Percentiles rank a stretch among this genome's conserved stretches.
phyloP scores from a whole-genome alignment of 2,797 vertebrate genomes.

The Taeniopygia guttata region DNA sequence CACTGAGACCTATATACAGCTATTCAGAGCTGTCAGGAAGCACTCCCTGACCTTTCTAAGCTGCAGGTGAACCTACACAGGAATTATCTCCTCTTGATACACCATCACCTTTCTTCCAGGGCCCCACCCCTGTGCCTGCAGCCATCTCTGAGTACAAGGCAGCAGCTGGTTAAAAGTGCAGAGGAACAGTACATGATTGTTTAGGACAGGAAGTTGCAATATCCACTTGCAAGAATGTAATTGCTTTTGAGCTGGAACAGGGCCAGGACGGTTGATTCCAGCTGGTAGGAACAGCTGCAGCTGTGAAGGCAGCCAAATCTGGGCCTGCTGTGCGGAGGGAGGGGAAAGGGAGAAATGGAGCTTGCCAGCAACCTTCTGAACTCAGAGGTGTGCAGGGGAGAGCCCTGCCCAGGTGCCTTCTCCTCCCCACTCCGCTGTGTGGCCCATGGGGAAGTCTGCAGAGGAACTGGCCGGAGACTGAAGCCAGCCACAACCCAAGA shows the following conservation, averaged over 20 bases:
- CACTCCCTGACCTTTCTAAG: neutral
- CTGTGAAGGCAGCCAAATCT: slow-evolving; percentile 15
- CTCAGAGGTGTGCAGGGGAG: slow-evolving; percentile 37
- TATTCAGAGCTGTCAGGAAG: neutral
- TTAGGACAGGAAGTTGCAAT: slow-evolving; percentile 68
- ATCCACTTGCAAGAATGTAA: slow-evolving; percentile 69
- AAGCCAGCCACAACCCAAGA: neutral
- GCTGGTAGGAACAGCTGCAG: slow-evolving; percentile 68
- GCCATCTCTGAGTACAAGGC: neutral
- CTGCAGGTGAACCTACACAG: neutral
- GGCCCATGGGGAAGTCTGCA: neutral
- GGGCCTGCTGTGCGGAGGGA: neutral
- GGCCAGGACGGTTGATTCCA: slow-evolving; percentile 63
- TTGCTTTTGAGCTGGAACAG: slow-evolving; percentile 53
- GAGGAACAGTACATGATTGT: slow-evolving; percentile 61
- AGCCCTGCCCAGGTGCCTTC: neutral
- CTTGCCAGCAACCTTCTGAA: slow-evolving; percentile 63
- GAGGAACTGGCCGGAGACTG: neutral
- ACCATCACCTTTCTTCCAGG: neutral
- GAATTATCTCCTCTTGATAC: neutral
- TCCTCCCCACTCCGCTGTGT: neutral
- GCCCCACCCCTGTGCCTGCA: neutral
- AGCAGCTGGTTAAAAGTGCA: slow-evolving; percentile 51
- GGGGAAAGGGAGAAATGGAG: neutral
- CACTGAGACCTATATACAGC: fast-evolving